Evolutionary conservation across 2,888 invertebrate genomes (phyloP).

Genomic region (Octodonta nipae): DNA sequence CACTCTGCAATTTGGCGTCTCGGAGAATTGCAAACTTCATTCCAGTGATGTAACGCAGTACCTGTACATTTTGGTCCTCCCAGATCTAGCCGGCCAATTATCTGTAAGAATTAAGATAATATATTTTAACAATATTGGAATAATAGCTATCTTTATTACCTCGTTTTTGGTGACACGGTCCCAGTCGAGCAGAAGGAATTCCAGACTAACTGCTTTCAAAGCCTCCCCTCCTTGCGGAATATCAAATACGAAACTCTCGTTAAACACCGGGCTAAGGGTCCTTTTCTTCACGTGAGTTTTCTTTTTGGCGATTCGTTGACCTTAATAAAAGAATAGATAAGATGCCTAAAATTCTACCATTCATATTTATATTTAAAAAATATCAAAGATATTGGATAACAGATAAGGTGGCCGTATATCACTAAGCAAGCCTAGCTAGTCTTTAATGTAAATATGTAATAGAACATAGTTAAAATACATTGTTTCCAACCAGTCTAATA

Average conservation of each 20-base stretch:
- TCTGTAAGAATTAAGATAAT: conserved; percentile 40
- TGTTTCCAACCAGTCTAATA: too few relatives aligned
- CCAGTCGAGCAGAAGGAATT: conserved; percentile 87
- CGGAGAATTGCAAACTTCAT: conserved; percentile 91
- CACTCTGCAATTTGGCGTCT: conserved; percentile 97
- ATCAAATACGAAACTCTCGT: conserved; percentile 97
- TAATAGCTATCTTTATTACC: conserved; percentile 37
- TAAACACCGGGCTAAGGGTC: conserved; percentile 94
- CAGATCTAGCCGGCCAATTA: conserved; percentile 88
- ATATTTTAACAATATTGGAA: neutral
- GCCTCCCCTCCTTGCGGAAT: conserved; percentile 67
- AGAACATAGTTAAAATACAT: too few relatives aligned
- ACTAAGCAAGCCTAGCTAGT: too few relatives aligned
- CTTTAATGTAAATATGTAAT: too few relatives aligned
- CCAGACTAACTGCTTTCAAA: conserved; percentile 70
- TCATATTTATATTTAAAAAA: too few relatives aligned
- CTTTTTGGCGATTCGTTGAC: conserved; percentile 96
- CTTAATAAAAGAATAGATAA: too few relatives aligned
- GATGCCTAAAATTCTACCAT: too few relatives aligned
- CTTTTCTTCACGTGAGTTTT: conserved; percentile 98
- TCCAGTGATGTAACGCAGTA: conserved; percentile 87
- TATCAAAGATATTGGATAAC: too few relatives aligned
- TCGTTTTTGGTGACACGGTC: conserved; percentile 97
- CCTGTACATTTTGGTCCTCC: conserved; percentile 70
- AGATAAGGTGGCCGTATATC: too few relatives aligned